Evolutionary conservation across 53 echinoderm and acorn worm species (phyloP), one percentile per base, ranked within the genome.

Genomic region (Stichopus horrens): DNA sequence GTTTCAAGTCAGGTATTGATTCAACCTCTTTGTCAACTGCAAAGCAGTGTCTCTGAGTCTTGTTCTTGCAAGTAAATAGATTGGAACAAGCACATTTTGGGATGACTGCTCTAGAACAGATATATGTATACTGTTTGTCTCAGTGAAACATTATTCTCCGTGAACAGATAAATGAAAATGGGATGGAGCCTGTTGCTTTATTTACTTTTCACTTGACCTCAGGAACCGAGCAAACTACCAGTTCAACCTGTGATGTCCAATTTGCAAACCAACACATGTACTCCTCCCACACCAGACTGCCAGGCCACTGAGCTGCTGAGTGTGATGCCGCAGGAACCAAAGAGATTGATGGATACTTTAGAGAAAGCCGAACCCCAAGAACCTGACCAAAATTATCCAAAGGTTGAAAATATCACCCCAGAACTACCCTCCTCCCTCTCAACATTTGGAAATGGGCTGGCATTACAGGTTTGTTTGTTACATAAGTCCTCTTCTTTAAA

Each of bases 201-300:
- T 37, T 37, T 37, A 37, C 37, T 37, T 37, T 37, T 37, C 37
- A 5, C 21, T 20, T 81, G 4, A 2, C 7, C n/a, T 0, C 21
- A 81, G 81, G 81, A 56, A 56, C 81, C 56, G 8, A 55, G 81
- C 58, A 81, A 81, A 7, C 81, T 21, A 20, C 81, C 81, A 8
- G 81, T 81, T 18, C 20, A 56, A 81, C 81, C 81, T 7, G 8
- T 23, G 22, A 22, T 81, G 7, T 57, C 81, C 8, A 23, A 20
- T 23, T 58, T 57, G 21, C 56, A n/a, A 85, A 67, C 52, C 8
- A 67, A 85, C 5, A 65, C 66, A 22, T 23, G 63, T 23, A 85
- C 85, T 67, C 85, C 85, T 23, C 85, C 85, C 9, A 85, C 65
- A 22, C 85, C 85, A 9, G 85, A 85, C 51, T 85, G 85, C 66